A percentile compares a stretch with the other conserved stretches of the same genome.
Conservation (phyloP, 2,113 vertebrate genomes). For the Apodemus speciosus region DNA sequence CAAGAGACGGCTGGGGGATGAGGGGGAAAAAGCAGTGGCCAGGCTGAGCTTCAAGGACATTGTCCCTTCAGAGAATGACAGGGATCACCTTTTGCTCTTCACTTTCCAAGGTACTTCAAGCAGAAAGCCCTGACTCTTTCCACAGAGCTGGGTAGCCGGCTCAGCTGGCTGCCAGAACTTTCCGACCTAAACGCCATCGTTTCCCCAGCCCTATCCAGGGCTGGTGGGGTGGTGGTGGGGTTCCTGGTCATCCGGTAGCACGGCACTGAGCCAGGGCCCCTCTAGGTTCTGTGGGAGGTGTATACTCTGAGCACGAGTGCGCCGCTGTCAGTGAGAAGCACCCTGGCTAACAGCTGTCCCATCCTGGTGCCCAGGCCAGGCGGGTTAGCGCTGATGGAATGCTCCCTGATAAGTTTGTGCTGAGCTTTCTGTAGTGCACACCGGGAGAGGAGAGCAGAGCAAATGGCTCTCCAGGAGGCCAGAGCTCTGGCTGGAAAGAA, state of each 20-base stretch:
- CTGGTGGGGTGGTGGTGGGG: too few relatives aligned
- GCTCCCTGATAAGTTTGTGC: background rate
- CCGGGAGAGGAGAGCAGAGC: background rate
- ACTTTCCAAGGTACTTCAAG: background rate
- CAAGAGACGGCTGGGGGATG: background rate
- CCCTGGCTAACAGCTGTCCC: background rate
- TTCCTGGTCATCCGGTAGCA: background rate
- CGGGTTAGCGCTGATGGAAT: background rate
- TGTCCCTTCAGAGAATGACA: background rate
- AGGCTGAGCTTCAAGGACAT: background rate
- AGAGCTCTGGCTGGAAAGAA: background rate
- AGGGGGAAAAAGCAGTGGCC: too few relatives aligned
- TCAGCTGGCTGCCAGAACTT: background rate
- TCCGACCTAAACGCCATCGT: background rate
- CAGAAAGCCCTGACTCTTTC: accelerated
- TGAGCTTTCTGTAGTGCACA: background rate
- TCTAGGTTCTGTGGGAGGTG: background rate
- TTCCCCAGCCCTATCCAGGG: background rate
- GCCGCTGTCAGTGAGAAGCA: background rate
- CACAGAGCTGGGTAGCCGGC: background rate
- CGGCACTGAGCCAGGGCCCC: background rate
- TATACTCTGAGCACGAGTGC: background rate
- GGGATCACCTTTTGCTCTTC: background rate
- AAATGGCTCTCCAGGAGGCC: background rate
- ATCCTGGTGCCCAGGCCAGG: background rate